Conservation (phyloP, 2,797 vertebrate species). For the Myiotriccus ornatus region DNA sequence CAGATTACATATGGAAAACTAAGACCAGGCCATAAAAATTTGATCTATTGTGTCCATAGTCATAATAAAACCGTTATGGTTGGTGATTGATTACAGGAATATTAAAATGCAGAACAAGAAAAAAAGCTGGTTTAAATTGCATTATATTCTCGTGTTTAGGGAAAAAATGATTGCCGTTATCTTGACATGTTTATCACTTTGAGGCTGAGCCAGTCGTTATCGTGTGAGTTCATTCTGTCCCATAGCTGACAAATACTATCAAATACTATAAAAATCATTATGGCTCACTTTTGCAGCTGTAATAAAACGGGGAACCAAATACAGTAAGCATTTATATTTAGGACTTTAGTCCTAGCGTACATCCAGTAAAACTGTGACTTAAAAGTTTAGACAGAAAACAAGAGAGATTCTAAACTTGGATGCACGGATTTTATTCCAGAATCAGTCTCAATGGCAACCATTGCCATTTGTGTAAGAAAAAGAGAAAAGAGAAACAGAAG, state of each 20-base stretch:
- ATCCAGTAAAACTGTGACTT: neutral
- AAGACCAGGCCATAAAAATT: conserved; percentile 49
- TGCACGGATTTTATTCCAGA: neutral
- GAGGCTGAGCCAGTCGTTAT: conserved; percentile 43
- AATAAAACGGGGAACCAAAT: conserved; percentile 50
- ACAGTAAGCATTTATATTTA: conserved; percentile 38
- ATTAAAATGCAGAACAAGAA: conserved; percentile 31
- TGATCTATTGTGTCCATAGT: conserved; percentile 50
- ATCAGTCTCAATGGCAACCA: neutral
- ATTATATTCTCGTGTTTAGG: neutral
- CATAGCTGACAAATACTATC: conserved; percentile 62
- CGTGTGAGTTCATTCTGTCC: conserved; percentile 45
- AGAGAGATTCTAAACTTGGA: neutral
- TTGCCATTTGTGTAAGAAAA: neutral
- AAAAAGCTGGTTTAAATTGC: conserved; percentile 18
- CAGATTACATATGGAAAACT: conserved; percentile 53
- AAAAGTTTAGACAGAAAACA: neutral
- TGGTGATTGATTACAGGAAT: conserved; percentile 52
- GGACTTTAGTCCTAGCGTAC: neutral
- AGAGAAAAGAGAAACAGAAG: neutral
- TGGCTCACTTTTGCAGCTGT: conserved; percentile 41
- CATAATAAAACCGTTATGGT: conserved; percentile 51
- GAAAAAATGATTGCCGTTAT: conserved; percentile 43
- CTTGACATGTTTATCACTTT: conserved; percentile 66
- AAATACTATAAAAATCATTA: conserved; percentile 59